Percentiles rank a stretch among this genome's conserved stretches.
These are phyloP conservation scores for Drosophila subsilvestris DNA, from an alignment of 2,888 invertebrate genomes.

Conservation along the genomic window DNA sequence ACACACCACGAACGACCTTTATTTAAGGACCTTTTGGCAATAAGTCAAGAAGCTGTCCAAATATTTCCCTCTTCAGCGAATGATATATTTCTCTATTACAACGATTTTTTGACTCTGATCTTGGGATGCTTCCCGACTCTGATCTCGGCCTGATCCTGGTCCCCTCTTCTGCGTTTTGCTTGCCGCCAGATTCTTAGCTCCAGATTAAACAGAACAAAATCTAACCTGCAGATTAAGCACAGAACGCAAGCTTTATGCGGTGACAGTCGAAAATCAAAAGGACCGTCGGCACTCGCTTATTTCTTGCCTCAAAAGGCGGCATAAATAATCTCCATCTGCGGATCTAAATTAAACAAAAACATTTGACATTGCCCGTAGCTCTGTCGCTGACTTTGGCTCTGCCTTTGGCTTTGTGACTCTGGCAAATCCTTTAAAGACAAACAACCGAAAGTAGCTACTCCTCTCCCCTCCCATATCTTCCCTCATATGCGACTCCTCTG, in stretches of 20 bases:
- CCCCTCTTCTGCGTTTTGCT: neutral
- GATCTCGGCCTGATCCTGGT: neutral
- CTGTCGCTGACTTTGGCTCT: neutral
- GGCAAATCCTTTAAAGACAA: slow-evolving; percentile 70
- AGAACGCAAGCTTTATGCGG: slow-evolving; percentile 57
- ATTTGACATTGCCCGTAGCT: slow-evolving; percentile 67
- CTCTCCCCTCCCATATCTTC: neutral
- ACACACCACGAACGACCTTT: slow-evolving; percentile 44
- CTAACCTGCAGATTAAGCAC: slow-evolving; percentile 59
- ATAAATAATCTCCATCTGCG: slow-evolving; percentile 70
- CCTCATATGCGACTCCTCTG: slow-evolving; percentile 1
- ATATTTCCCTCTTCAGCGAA: slow-evolving; percentile 39
- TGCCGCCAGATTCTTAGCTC: slow-evolving; percentile 29
- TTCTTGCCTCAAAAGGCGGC: slow-evolving; percentile 39
- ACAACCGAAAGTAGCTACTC: slow-evolving; percentile 37
- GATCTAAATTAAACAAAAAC: slow-evolving; percentile 78
- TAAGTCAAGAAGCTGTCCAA: slow-evolving; percentile 48
- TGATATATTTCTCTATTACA: slow-evolving; percentile 77
- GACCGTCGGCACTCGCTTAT: slow-evolving; percentile 54
- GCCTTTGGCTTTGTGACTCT: neutral
- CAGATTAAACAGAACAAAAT: slow-evolving; percentile 43
- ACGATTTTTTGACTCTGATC: neutral
- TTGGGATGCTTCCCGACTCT: too few species aligned
- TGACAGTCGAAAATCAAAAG: slow-evolving; percentile 71
- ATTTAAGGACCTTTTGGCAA: slow-evolving; percentile 40